Base-by-base conservation (phyloP, 2,888 invertebrate species). In the Alitta virens region DNA sequence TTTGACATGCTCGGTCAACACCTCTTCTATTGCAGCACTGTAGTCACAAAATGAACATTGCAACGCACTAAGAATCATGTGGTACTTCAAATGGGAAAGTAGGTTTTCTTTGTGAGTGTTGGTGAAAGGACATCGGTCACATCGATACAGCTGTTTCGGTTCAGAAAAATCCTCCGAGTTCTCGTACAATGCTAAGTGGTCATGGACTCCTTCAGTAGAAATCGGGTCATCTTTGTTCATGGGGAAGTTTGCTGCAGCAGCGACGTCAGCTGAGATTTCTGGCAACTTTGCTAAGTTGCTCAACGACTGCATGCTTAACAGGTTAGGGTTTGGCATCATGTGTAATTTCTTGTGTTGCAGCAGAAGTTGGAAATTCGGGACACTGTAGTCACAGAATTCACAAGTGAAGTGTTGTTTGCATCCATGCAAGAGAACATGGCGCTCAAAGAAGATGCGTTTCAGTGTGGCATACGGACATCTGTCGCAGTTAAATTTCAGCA, bases 391-490 rank as follows among this genome's bases (percentile, higher is more conserved):
- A 81, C 93, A 93, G 50, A 88, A 85, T 72, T 90, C 89, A 83
- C 93, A 93, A 71, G 88, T 88, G 79, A 91, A 92, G 65, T 89
- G 86, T 79, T 92, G 91, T 73, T 89, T 88, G 0, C 91, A 89
- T 2, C 92, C 92, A 77, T 93, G 93, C 51, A 92, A 83, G 21
- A 89, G 88, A 71, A 91, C 82, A 81, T 93, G 93, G 26, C 90
- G 88, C 79, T 90, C 89, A 80, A 90, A 92, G 78, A 92, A 91
- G 73, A 90, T 89, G 43, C 40, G n/a, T 82, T 92, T 92, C 74
- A 91, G 91, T 81, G 92, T 92, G 0, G 91, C 91, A 51, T 91
- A 91, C 0, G 93, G 92, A 77, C 92, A 92, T 82, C 91, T 76
- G 63, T 78, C 78, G 71, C 80, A 63, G 42, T 75, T 73, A 69